Conservation (phyloP, 2,113 vertebrate genomes). For the Furnarius figulus region DNA sequence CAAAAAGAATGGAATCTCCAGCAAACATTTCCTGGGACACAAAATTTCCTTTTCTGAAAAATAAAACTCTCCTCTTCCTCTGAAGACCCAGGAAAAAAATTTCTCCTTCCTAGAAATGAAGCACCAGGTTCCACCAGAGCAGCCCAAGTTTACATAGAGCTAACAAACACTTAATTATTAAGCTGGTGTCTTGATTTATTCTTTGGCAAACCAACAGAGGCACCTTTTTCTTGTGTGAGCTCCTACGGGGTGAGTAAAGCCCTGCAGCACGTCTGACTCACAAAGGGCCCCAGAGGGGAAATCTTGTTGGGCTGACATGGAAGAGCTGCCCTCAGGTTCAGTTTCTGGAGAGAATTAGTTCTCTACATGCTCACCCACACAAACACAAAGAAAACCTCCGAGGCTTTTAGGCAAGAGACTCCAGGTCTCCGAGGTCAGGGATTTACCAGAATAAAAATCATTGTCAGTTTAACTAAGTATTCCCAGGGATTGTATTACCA, state of each 20-base stretch:
- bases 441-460: constrained; percentile 40
- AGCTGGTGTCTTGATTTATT: constrained; percentile 27
- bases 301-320: neutral
- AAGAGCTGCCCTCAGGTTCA: constrained; percentile 16
- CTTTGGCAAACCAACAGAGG: neutral
- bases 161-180: constrained; percentile 34
- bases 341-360: constrained; percentile 4
- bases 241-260: neutral
- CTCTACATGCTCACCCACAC: constrained; percentile 4
- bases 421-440: constrained; percentile 1
- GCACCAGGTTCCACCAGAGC: neutral
- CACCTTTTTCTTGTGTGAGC: neutral
- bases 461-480: constrained; percentile 19
- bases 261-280: constrained; percentile 1
- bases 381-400: neutral
- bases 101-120: neutral
- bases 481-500: constrained; percentile 20
- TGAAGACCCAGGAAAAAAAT: neutral
- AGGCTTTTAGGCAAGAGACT: constrained; percentile 13
- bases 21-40: neutral
- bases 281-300: neutral
- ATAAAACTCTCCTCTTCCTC: neutral
- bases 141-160: neutral
- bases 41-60: neutral
- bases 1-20: neutral